Base-by-base conservation (phyloP, 1,140 invertebrate genomes). In the Drosophila murphyi region DNA sequence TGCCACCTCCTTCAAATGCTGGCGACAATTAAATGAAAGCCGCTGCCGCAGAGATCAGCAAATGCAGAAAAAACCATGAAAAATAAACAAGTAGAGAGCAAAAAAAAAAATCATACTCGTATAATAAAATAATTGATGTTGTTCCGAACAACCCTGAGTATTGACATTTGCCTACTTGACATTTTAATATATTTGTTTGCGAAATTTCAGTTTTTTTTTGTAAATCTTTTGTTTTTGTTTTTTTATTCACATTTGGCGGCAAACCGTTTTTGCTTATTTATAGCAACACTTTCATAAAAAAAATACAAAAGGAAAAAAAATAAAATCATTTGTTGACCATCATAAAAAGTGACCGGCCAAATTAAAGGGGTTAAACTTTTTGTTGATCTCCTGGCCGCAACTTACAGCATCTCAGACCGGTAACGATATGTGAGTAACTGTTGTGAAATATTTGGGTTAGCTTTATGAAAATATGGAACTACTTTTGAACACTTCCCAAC, bases 111-210 rank as follows among this genome's bases (percentile, higher is more conserved):
- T 77, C 73, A 85, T 77, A 45, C 43, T 60, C 68, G 68, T 50
- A 28, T 32, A 80, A 81, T 85, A 70, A 80, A 74, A 70, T 86
- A 85, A 85, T 85, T 85, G 82, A 74, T 74, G 76, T 64, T 65
- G 47, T 71, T 28, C 50, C 47, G 52, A 61, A 37, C 54, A 69
- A 80, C 76, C 72, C 72, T 57, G 67, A 65, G 73, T 68, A 80
- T 85, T 85, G 80, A 89, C 80, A 89, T 89, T 89, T 88, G 76
- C 52, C 80, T 57, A 41, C 62, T 73, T 85, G 82, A 87, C 82
- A 86, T 82, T 86, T 86, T 82, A 86, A 86, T 86, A 81, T 51
- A 69, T 75, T 70, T 68, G 82, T 63, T 81, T 85, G 69, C 61
- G 55, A 85, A 79, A 80, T 61, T 76, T 55, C 12, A 34, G 52